These are phyloP conservation scores for Orussus abietinus DNA, from an alignment of 1,140 invertebrate species.

Conservation along the genomic window DNA sequence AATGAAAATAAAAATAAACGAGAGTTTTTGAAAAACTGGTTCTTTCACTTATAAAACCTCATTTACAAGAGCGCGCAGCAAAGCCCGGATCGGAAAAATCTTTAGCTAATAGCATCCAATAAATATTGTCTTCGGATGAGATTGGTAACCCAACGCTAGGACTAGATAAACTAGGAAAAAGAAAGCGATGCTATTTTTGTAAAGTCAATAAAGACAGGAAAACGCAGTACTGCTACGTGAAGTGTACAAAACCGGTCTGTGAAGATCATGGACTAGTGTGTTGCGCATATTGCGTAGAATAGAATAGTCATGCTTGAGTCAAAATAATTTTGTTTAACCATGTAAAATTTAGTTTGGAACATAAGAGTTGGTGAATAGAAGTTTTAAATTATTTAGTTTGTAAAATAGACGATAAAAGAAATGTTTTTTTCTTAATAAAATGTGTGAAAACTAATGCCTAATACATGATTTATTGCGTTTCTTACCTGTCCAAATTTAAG, in stretches of 20 bases:
- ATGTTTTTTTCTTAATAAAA: slow-evolving; percentile 1
- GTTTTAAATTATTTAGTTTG: neutral
- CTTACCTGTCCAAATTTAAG: neutral
- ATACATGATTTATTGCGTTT: neutral
- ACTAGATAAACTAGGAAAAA: no score
- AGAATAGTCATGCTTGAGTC: no score
- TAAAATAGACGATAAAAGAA: no score
- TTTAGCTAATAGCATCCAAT: no score
- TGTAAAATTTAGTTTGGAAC: no score
- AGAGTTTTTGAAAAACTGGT: slow-evolving; percentile 17
- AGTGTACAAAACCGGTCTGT: neutral
- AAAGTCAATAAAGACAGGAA: neutral
- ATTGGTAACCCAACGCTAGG: no score
- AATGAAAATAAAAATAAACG: slow-evolving; percentile 10
- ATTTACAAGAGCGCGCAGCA: no score
- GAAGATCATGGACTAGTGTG: slow-evolving; percentile 1
- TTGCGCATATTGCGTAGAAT: neutral
- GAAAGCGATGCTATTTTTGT: slow-evolving; percentile 4
- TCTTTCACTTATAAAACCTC: slow-evolving; percentile 11
- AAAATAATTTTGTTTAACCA: neutral
- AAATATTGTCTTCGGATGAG: no score
- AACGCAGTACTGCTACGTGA: slow-evolving; percentile 4
- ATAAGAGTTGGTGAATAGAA: neutral
- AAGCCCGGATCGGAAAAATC: no score
- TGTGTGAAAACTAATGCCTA: neutral